Percentiles rank a stretch among this genome's conserved stretches.
Conservation (phyloP, 2,797 vertebrate genomes). For the Mus spretus region DNA sequence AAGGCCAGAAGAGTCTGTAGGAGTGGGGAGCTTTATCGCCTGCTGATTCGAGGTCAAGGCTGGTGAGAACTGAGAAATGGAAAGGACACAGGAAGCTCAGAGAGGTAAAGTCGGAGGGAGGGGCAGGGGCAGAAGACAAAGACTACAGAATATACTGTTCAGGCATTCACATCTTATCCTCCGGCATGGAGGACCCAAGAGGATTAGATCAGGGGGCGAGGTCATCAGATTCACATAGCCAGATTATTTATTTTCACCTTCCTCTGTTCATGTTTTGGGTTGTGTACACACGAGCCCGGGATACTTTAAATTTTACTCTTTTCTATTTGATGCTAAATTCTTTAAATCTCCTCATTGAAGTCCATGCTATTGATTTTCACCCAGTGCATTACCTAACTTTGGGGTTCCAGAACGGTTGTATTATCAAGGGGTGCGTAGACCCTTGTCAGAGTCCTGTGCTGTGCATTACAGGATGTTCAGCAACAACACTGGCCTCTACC, state of each 20-base stretch:
- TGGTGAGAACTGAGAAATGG: conserved; percentile 48
- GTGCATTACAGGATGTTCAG: neutral
- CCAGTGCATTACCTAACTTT: neutral
- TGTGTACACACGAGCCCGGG: conserved; percentile 5
- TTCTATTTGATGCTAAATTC: neutral
- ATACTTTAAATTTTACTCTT: conserved; percentile 33
- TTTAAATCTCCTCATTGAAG: neutral
- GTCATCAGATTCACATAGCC: neutral
- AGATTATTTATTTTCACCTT: conserved; percentile 34
- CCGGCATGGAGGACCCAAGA: neutral
- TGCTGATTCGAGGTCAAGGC: conserved; percentile 51
- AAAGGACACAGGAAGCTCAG: neutral
- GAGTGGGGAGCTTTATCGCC: neutral
- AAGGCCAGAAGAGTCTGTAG: neutral
- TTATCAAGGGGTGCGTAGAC: neutral
- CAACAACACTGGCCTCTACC: neutral
- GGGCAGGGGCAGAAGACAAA: neutral
- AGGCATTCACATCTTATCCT: neutral
- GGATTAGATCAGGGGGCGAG: neutral
- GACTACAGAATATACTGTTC: neutral
- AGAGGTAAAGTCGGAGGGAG: neutral
- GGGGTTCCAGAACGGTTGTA: neutral
- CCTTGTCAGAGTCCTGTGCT: neutral
- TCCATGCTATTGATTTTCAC: neutral
- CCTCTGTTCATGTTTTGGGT: conserved; percentile 29